Conservation (phyloP, 2,888 invertebrate genomes). For the Didymodactylos carnosus region DNA sequence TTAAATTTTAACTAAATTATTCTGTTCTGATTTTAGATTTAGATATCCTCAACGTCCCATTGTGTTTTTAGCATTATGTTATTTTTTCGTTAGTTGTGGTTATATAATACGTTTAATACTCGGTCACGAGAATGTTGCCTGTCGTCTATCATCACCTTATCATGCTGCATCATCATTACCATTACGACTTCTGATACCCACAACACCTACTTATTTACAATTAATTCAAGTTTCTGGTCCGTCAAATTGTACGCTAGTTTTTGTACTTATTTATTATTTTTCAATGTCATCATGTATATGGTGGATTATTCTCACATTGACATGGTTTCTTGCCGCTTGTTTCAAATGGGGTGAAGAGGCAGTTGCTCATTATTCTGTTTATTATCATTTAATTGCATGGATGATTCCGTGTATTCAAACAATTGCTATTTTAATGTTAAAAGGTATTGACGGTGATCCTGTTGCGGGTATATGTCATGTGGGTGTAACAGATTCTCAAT, state of each 20-base stretch:
- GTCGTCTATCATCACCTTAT: too few species aligned
- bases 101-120: constrained; percentile 59
- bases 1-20: too few species aligned
- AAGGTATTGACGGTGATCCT: constrained; percentile 85
- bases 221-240: constrained; percentile 22
- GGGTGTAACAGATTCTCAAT: constrained; percentile 63
- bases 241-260: constrained; percentile 64
- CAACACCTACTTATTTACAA: neutral
- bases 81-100: constrained; percentile 67
- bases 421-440: constrained; percentile 61
- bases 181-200: too few species aligned
- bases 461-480: constrained; percentile 87
- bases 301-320: constrained; percentile 79
- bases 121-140: constrained; percentile 75
- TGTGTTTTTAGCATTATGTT: constrained; percentile 86
- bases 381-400: constrained; percentile 92
- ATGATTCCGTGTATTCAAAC: constrained; percentile 74
- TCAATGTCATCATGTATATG: constrained; percentile 95
- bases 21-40: too few species aligned
- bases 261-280: constrained; percentile 87
- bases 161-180: too few species aligned
- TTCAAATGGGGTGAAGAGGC: constrained; percentile 98
- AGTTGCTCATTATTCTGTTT: constrained; percentile 75
- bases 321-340: constrained; percentile 94
- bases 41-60: constrained; percentile 87